These are phyloP conservation scores for Hemicordylus capensis DNA, from an alignment of 2,113 vertebrate genomes.

Conservation along the genomic window DNA sequence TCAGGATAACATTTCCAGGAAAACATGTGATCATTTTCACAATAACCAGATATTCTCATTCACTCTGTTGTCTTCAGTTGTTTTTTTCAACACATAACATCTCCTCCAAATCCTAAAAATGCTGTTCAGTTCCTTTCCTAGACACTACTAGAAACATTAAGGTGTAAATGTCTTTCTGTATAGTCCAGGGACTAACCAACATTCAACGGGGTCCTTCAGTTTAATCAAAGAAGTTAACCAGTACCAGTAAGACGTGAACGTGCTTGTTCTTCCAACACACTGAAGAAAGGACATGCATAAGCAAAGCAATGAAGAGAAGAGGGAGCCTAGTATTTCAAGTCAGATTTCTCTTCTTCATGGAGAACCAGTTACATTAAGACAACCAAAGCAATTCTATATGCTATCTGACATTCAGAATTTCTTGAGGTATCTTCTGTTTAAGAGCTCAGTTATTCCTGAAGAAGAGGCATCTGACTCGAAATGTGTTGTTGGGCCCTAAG, in stretches of 20 bases:
- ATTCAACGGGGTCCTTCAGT: background rate
- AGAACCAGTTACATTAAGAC: background rate
- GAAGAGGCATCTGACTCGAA: background rate
- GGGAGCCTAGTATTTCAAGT: background rate
- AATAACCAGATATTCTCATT: background rate
- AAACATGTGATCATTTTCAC: background rate
- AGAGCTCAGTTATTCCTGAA: background rate
- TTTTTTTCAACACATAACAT: background rate
- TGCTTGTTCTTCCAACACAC: background rate
- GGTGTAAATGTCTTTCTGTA: background rate
- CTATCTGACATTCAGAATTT: background rate
- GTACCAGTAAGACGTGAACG: background rate
- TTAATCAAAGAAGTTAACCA: background rate
- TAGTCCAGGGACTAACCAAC: background rate
- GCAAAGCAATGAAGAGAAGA: background rate
- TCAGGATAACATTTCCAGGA: constrained; percentile 28
- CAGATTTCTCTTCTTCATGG: background rate
- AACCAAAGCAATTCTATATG: background rate
- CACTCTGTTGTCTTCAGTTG: background rate
- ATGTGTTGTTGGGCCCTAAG: background rate
- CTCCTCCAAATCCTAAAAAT: background rate
- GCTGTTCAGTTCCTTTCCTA: background rate
- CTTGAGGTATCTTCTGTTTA: background rate
- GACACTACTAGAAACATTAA: background rate
- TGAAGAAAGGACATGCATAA: background rate